phyloP scores from a whole-genome alignment of 2,113 vertebrate genomes.

The Nothobranchius furzeri region DNA sequence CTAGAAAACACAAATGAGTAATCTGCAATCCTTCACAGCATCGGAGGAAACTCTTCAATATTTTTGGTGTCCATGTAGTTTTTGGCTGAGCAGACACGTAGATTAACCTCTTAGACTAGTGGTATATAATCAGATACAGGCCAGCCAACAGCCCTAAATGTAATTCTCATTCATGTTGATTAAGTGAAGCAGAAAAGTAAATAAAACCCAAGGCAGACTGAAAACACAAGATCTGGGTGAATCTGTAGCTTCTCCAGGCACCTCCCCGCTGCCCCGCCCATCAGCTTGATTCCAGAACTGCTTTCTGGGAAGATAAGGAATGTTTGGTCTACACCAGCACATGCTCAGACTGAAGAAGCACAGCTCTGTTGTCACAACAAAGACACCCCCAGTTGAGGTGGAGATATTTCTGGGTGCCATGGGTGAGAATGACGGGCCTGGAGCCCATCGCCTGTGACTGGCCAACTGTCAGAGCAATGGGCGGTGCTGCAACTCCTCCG shows the following conservation, averaged over 20 bases:
- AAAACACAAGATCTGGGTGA: too few species aligned
- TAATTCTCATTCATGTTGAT: too few species aligned
- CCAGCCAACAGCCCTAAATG: background rate
- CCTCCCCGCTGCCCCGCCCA: slow-evolving; percentile 15
- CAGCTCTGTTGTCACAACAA: background rate
- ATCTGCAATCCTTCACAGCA: background rate
- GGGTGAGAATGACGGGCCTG: background rate
- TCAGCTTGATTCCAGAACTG: background rate
- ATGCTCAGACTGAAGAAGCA: background rate
- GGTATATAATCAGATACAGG: background rate
- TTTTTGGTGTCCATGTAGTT: background rate
- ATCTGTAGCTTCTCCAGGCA: background rate
- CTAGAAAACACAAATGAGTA: background rate
- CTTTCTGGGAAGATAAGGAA: slow-evolving; percentile 5
- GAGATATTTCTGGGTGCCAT: background rate
- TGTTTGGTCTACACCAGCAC: slow-evolving; percentile 10
- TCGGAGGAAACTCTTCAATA: background rate
- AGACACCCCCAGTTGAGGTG: background rate
- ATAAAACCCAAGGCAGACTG: too few species aligned
- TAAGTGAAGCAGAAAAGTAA: too few species aligned
- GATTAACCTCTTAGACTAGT: background rate
- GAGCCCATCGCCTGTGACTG: background rate
- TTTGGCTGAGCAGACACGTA: background rate
- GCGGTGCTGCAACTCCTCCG: slow-evolving; percentile 8
- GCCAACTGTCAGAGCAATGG: slow-evolving; percentile 6